phyloP scores from a whole-genome alignment of 2,797 vertebrate species.

The Caiman crocodilus region DNA sequence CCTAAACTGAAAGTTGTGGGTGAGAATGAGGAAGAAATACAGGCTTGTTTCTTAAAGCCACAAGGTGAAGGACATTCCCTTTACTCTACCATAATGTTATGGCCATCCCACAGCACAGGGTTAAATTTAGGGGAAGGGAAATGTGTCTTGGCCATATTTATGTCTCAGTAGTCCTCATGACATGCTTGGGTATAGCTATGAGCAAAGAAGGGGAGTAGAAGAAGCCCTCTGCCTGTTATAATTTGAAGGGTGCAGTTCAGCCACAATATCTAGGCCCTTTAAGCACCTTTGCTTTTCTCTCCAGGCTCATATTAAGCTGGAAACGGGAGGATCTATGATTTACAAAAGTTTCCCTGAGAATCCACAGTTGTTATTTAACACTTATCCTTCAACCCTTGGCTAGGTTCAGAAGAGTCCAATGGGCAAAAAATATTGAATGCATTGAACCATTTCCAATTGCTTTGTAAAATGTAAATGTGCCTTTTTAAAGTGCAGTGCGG shows the following conservation, averaged over 20 bases:
- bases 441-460: not conserved
- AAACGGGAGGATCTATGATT: not conserved
- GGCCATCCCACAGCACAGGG: accelerated
- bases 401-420: not conserved
- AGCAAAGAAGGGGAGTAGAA: not conserved
- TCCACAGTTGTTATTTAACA: not conserved
- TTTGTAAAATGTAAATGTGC: not conserved
- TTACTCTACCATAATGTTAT: not conserved
- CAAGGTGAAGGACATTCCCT: accelerated
- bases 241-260: not conserved
- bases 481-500: accelerated
- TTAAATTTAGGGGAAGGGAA: not conserved
- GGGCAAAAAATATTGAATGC: accelerated
- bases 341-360: not conserved
- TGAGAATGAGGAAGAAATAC: accelerated
- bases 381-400: accelerated
- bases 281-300: not conserved
- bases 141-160: not conserved
- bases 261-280: not conserved
- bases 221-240: not conserved
- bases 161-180: accelerated
- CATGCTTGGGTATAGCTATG: accelerated
- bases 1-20: accelerated
- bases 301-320: not conserved
- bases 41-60: not conserved